phyloP scores from a whole-genome alignment of 2,888 invertebrate species.

The Limnephilus rhombicus region DNA sequence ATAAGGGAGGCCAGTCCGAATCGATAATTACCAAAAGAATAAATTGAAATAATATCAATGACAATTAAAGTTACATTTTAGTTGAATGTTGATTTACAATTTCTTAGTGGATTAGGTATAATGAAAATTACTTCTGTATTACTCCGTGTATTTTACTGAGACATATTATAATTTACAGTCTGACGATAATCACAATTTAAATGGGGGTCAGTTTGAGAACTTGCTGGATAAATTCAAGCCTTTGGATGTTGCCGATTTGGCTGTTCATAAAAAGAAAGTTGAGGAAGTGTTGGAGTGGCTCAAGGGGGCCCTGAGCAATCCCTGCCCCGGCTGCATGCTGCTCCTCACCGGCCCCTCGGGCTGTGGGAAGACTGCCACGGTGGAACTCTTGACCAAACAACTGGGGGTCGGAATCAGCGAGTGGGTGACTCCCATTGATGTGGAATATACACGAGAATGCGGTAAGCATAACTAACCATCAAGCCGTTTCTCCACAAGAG shows the following conservation, averaged over 20 bases:
- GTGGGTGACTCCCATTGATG: constrained; percentile 90
- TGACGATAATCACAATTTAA: background rate
- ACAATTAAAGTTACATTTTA: no score
- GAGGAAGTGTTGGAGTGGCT: constrained; percentile 86
- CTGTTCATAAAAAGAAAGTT: constrained; percentile 86
- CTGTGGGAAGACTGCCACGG: constrained; percentile 88
- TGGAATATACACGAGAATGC: constrained; percentile 78
- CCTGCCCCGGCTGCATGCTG: constrained; percentile 77
- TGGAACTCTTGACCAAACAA: constrained; percentile 82
- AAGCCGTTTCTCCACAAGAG: background rate
- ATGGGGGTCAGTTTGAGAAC: constrained; percentile 70
- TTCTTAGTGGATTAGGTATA: no score
- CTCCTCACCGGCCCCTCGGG: constrained; percentile 91
- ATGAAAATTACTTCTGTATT: background rate
- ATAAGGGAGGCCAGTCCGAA: no score
- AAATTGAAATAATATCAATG: no score
- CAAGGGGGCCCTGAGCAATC: constrained; percentile 66
- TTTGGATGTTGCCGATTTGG: constrained; percentile 79
- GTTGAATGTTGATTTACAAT: no score
- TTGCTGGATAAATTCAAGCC: constrained; percentile 82
- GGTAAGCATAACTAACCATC: constrained; percentile 69
- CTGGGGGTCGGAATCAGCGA: constrained; percentile 82
- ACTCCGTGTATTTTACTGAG: background rate
- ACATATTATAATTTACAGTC: constrained; percentile 9
- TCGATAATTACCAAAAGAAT: no score